Base-by-base conservation (phyloP, 2,797 vertebrate species). In the Sciurus vulgaris region DNA sequence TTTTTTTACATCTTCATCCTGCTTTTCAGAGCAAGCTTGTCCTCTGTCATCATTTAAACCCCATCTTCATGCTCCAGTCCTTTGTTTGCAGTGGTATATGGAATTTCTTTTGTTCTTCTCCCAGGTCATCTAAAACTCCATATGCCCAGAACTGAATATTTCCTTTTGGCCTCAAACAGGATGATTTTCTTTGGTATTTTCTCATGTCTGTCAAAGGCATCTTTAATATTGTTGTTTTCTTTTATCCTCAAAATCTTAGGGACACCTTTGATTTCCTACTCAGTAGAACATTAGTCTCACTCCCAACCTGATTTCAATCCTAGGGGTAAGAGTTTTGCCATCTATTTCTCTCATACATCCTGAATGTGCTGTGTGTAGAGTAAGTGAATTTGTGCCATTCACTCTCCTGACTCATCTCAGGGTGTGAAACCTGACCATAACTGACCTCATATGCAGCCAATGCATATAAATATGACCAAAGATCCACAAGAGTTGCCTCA, bases 261-360 rank as follows among this genome's bases (percentile, higher is more conserved):
- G 73, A 92, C 81, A 28, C 56, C 41, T 90, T 94, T 93, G 82
- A 41, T 33, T 94, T 89, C 11, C 15, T 4, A 88, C 17, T 84
- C 26, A 28, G 5, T 69, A 8, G 20, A 78, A 47, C 11, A 30
- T 54, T 90, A 61, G 67, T n/a, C 24, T 88, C 63, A 61, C 20
- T 77, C 63, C n/a, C 4, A 7, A 59, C 10, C 30, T 78, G 26
- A 38, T 54, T 24, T 44, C 77, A 88, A 18, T 33, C 35, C 12
- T 67, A 61, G 22, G 20, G 11, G 6, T 91, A 84, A 93, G 56
- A 33, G 33, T 81, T 95, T 51, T 38, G 6, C 26, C 4, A 5
- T 24, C 2, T 41, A 28, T 41, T 89, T 90, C 72, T 44, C 93
- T 89, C 67, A 33, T 63, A 11, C 10, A 7, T 20, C 41, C 69